Conservation (phyloP, 2,888 invertebrate species). For the Stratiomys singularior region DNA sequence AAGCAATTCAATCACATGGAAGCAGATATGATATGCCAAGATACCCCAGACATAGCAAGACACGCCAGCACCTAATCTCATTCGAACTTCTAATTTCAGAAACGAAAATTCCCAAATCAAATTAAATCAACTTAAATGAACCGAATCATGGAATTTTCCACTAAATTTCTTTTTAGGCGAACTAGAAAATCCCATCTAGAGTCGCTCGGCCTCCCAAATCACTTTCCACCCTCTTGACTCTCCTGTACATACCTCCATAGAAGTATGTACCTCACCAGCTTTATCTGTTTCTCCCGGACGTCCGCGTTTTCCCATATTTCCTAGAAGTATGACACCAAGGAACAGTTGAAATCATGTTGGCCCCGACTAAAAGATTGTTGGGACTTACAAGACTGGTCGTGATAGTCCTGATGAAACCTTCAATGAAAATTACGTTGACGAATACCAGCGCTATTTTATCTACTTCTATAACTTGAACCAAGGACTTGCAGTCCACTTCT, state of each 20-base stretch:
- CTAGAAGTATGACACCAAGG: neutral
- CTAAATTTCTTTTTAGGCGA: slow-evolving; percentile 43
- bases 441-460: no score
- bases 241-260: neutral
- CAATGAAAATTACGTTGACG: no score
- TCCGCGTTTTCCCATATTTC: neutral
- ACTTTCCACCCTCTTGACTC: neutral
- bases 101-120: slow-evolving; percentile 32
- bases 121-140: slow-evolving; percentile 44
- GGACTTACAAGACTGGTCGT: neutral
- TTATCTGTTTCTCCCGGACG: neutral
- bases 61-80: slow-evolving; percentile 15
- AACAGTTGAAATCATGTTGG: neutral
- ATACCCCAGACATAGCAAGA: neutral
- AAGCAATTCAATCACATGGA: no score
- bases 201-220: neutral
- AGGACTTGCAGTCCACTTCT: no score
- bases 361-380: neutral
- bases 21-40: no score
- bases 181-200: slow-evolving; percentile 41
- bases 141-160: slow-evolving; percentile 41
- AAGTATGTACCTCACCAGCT: neutral
- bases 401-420: neutral
- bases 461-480: no score
- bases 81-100: slow-evolving; percentile 38